Evolutionary conservation across 2,113 vertebrate genomes (phyloP).

Genomic region (Urocynchramus pylzowi): DNA sequence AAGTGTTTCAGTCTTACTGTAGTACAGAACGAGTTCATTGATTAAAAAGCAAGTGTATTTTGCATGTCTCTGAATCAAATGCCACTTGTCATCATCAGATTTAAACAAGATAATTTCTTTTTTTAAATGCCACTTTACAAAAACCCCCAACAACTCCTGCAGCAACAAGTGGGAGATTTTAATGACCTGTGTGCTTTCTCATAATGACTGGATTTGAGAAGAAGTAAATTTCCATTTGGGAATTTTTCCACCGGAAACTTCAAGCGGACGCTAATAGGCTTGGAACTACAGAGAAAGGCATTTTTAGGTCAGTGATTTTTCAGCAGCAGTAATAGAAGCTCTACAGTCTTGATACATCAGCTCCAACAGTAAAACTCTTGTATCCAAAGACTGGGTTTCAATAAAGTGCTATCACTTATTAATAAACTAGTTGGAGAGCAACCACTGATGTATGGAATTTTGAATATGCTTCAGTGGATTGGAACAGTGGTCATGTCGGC

Average conservation of each 20-base stretch:
- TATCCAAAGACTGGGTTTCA: slow-evolving; percentile 29
- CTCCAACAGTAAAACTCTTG: slow-evolving; percentile 53
- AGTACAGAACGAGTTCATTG: not conserved
- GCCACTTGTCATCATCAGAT: not conserved
- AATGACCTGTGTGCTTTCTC: not conserved
- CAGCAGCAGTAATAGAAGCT: slow-evolving; percentile 22
- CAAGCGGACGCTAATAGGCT: slow-evolving; percentile 43
- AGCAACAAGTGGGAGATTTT: slow-evolving; percentile 30
- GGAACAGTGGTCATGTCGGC: slow-evolving; percentile 1
- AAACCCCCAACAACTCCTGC: not conserved
- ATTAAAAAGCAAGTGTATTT: not conserved
- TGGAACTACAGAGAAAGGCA: slow-evolving; percentile 44
- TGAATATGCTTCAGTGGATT: slow-evolving; percentile 38
- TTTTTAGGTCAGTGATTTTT: slow-evolving; percentile 67
- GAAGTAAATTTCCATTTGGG: slow-evolving; percentile 41
- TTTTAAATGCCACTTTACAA: not conserved
- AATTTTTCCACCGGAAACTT: slow-evolving; percentile 64
- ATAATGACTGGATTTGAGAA: slow-evolving; percentile 48
- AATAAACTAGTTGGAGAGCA: slow-evolving; percentile 40
- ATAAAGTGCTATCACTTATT: slow-evolving; percentile 46
- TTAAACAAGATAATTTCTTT: not conserved
- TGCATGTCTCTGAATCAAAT: not conserved
- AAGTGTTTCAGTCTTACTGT: not conserved
- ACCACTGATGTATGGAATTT: slow-evolving; percentile 47
- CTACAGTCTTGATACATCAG: slow-evolving; percentile 24